A percentile compares a stretch with the other conserved stretches of the same genome.
Evolutionary conservation across 1,140 invertebrate genomes (phyloP).

Genomic region (Monomorium pharaonis): DNA sequence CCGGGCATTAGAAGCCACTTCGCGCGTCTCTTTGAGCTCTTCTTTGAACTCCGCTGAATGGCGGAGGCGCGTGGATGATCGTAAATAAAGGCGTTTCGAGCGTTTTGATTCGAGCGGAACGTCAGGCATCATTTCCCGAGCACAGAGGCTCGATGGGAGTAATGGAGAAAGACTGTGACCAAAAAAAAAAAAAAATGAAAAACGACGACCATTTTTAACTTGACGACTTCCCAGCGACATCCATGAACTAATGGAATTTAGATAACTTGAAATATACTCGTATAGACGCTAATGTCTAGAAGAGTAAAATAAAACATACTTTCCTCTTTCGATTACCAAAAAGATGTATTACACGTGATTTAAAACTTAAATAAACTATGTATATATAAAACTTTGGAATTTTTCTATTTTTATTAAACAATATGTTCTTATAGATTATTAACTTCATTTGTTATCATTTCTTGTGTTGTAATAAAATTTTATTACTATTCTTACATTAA

Average conservation of each 20-base stretch:
- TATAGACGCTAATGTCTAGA: background rate
- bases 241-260: background rate
- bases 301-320: background rate
- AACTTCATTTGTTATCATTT: no score
- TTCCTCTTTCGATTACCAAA: background rate
- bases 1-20: conserved; percentile 58
- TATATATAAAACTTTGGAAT: no score
- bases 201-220: background rate
- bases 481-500: no score
- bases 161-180: conserved; percentile 9
- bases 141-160: background rate
- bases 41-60: conserved; percentile 48
- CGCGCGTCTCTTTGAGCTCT: conserved; percentile 52
- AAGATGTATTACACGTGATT: no score
- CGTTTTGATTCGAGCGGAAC: conserved; percentile 54
- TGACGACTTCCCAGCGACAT: background rate
- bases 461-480: no score
- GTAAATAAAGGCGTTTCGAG: conserved; percentile 59
- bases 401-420: no score
- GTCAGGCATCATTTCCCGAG: conserved; percentile 36
- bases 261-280: background rate
- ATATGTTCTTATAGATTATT: no score
- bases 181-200: conserved; percentile 26
- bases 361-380: no score
- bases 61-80: conserved; percentile 57